phyloP scores from a whole-genome alignment of 2,888 invertebrate genomes.

The Andrena hattorfiana region DNA sequence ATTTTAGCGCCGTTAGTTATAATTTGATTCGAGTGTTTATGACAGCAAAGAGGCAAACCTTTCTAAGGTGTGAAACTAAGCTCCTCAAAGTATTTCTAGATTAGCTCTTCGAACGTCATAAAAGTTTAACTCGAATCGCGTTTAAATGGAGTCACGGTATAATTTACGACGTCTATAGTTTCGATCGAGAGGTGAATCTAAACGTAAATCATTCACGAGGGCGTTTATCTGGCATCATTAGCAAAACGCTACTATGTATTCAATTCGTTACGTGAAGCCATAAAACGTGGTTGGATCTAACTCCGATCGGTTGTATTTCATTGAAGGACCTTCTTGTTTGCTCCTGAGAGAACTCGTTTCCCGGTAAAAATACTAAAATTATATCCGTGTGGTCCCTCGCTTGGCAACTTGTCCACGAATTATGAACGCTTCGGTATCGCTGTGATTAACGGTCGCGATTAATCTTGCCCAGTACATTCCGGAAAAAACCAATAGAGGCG shows the following conservation, averaged over 20 bases:
- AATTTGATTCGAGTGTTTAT: not conserved
- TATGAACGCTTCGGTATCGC: not conserved
- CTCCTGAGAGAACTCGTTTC: not conserved
- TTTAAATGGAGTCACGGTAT: not conserved
- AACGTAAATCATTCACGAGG: not conserved
- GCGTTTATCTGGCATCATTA: not conserved
- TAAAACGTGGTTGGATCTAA: not conserved
- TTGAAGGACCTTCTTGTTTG: not conserved
- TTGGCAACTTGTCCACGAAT: not conserved
- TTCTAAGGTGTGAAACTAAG: not conserved
- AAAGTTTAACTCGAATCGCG: not conserved
- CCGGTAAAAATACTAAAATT: conserved; percentile 4
- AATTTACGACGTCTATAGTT: not conserved
- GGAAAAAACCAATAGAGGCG: not conserved
- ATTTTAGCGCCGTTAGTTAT: not conserved
- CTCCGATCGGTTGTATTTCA: not conserved
- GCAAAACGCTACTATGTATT: not conserved
- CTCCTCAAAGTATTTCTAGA: not conserved
- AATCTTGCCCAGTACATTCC: not conserved
- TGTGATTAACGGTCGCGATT: conserved; percentile 9
- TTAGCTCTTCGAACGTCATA: not conserved
- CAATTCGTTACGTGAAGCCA: not conserved
- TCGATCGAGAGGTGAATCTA: not conserved
- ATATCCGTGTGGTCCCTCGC: not conserved
- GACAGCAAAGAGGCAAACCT: not conserved